Percentiles rank a stretch among this genome's conserved stretches.
Conservation (phyloP, 2,797 vertebrate species). For the Aselliscus stoliczkanus region DNA sequence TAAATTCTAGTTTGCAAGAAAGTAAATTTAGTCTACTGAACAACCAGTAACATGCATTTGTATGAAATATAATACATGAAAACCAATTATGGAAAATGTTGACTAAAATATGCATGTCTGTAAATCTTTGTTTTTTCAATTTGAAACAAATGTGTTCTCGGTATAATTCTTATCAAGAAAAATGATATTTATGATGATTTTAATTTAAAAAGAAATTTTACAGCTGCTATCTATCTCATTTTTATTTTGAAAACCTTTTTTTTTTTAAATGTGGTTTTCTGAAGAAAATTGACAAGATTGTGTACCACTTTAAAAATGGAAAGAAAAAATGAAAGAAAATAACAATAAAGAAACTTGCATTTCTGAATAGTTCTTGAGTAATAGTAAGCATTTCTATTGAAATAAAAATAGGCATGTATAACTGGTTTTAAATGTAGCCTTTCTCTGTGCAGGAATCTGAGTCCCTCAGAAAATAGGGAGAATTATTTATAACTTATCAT, state of each 20-base stretch:
- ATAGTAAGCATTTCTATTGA: background rate
- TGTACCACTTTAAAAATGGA: background rate
- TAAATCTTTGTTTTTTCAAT: background rate
- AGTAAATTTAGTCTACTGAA: conserved; percentile 20
- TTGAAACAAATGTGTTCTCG: background rate
- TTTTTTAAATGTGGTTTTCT: background rate
- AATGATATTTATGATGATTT: background rate
- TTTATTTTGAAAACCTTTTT: background rate
- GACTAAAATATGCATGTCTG: background rate
- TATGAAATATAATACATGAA: conserved; percentile 12
- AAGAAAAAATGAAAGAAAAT: background rate
- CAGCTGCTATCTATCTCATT: background rate
- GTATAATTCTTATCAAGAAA: background rate
- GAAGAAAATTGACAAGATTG: background rate
- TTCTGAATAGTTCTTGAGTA: background rate
- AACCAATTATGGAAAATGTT: background rate
- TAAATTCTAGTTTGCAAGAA: conserved; percentile 33
- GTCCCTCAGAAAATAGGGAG: background rate
- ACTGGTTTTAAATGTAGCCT: background rate
- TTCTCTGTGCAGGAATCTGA: background rate
- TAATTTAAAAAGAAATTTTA: background rate
- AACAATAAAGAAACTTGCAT: background rate
- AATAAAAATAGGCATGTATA: background rate
- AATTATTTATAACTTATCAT: background rate
- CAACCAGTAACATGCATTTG: background rate